Evolutionary conservation across 2,797 vertebrate species (phyloP), one percentile per base, ranked within the genome.

Genomic region (Meriones psammophilus): DNA sequence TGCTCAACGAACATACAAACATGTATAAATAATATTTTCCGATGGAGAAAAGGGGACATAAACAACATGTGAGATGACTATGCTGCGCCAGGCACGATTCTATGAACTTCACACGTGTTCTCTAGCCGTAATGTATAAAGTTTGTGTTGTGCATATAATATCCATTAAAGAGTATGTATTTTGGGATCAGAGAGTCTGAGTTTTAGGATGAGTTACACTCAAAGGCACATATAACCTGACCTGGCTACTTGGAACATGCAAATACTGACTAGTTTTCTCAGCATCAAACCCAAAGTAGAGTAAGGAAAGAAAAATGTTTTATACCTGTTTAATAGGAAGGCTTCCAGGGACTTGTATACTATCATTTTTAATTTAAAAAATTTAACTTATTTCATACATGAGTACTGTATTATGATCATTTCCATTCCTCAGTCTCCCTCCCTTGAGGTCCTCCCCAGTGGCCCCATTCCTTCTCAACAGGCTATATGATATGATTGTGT

Each of bases 11-110:
- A 89, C 64, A 78, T 54, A 50, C 10, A 83, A 58, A 95, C 88
- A 54, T 26, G 28, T 81, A 60, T 85, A 60, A 92, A 89, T 97
- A 81, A 54, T 95, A 91, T 96, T 95, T 76, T 94, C 79, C 39
- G 17, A 42, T 91, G 58, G 56, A 73, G 74, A 79, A 81, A 91
- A 39, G 62, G n/a, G 78, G 36, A n/a, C 64, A 50, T 91, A 91
- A 84, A 69, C 88, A 91, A 84, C 18, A 64, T 15, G 33, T 71
- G 96, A 97, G 94, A 50, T 83, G 81, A 88, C 58, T 88, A 8
- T 58, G 78, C 74, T 64, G 14, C 73, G 56, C 80, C 58, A 95
- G 74, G 56, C 64, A 56, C 69, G 88, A 64, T 89, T 66, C 71
- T 95, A 71, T 69, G 69, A 92, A n/a, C 46, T 77, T 92, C 71